Base-by-base conservation (phyloP, 2,113 vertebrate species). In the Eleginops maclovinus region DNA sequence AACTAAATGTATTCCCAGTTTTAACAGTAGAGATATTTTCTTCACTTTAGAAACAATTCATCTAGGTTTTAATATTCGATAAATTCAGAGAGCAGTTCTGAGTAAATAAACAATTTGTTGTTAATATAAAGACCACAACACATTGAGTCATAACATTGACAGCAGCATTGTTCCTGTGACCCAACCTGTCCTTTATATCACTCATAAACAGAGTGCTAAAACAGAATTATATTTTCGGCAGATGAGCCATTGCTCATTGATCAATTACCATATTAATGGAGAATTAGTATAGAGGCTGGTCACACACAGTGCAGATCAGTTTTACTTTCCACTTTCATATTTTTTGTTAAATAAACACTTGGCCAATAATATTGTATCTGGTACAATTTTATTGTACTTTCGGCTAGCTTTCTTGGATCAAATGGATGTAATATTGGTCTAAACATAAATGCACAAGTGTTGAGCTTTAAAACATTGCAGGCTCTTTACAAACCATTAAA, bases 1-100 rank as follows among this genome's bases (percentile, higher is more conserved):
- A 86, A 61, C 10, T 43, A 77, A 66, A 70, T 47, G 4, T 15
- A 31, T 56, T 72, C 21, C 58, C 12, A 11, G 66, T 59, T 54
- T 19, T 4, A 24, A 65, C 8, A 53, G 4, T 13, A 22, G 17
- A 19, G 16, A 64, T 64, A 50, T 47, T 40, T 46, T 75, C 17
- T 69, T 64, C 64, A 19, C 19, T 11, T 46, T 58, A 72, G n/a
- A 55, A 77, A 66, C 54, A 74, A 77, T 51, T 55, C 14, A 19
- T 49, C 47, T 59, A 10, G 44, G 13, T 36, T 7, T 13, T n/a
- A n/a, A n/a, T n/a, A n/a, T n/a, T n/a, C n/a, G n/a, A n/a, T n/a
- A 56, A 36, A 26, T 43, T 62, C 56, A 82, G 40, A 50, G 40
- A 77, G 22, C 19, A 24, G 6, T 22, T 53, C 15, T 47, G 19